These are phyloP conservation scores for Macroramphosus scolopax DNA, from an alignment of 2,797 vertebrate genomes.

Conservation along the genomic window DNA sequence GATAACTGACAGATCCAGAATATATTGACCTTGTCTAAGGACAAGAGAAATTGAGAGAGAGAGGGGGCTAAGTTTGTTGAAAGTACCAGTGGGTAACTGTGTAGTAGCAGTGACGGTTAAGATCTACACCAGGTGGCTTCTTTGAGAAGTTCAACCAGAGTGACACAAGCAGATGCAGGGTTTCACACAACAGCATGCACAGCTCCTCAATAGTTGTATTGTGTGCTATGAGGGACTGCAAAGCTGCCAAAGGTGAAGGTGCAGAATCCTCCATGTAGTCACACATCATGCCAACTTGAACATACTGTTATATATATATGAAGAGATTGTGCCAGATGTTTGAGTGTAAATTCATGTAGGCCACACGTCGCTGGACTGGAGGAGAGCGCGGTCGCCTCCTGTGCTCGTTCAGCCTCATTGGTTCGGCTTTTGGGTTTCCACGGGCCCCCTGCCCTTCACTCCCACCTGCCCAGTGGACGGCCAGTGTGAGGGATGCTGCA, in stretches of 20 bases:
- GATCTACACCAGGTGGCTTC: not conserved
- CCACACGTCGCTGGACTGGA: not conserved
- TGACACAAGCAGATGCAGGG: not conserved
- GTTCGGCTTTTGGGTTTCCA: conserved; percentile 57
- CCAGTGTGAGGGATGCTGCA: conserved; percentile 11
- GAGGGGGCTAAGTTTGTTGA: conserved; percentile 7
- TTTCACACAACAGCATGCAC: too few species aligned
- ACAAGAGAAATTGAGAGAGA: not conserved
- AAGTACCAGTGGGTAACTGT: not conserved
- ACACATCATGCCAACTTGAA: conserved; percentile 33
- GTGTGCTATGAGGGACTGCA: conserved; percentile 12
- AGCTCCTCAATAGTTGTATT: too few species aligned
- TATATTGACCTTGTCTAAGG: not conserved
- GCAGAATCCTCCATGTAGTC: conserved; percentile 1
- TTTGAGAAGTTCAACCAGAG: not conserved
- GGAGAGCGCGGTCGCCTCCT: conserved; percentile 1
- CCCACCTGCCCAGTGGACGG: conserved; percentile 16
- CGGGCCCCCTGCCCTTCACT: conserved; percentile 22
- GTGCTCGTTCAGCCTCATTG: conserved; percentile 4
- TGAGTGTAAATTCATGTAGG: conserved; percentile 14
- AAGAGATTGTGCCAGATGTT: conserved; percentile 36
- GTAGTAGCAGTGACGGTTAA: too few species aligned
- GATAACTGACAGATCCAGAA: not conserved
- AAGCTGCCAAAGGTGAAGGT: conserved; percentile 30
- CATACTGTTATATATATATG: conserved; percentile 14